Base-by-base conservation (phyloP, 1,140 invertebrate species). In the Sipha flava region DNA sequence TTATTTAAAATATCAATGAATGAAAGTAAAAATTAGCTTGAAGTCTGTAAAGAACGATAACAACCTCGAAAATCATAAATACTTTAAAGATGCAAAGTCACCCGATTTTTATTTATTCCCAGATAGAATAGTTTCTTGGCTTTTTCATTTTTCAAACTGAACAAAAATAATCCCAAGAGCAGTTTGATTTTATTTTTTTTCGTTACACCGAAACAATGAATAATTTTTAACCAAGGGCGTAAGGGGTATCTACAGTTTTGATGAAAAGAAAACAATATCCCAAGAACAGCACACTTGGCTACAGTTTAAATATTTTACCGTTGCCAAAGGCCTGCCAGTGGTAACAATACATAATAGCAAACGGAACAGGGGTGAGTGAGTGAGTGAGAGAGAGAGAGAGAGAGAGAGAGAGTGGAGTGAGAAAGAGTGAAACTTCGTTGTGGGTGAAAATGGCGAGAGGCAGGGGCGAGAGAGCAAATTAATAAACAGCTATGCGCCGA, bases 231-330 rank as follows among this genome's bases (percentile, higher is more conserved):
- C 68, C 29, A 52, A 73, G 18, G 34, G 26, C 21, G 7, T 45
- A 57, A 29, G 21, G 7, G 10, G 34, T 75, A 75, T 52, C 70
- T 73, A 73, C 52, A 57, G 72, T 37, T 57, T 52, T 54, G 70
- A 73, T 73, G 70, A 57, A 57, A 75, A 75, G 72, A 75, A 75
- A 75, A 75, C 72, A 75, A 75, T 54, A 75, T 54, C 4, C 72
- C 49, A 26, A 52, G 26, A 73, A 54, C 72, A 73, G 49, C 72
- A 75, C 31, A 75, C 45, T 52, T 26, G 49, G 52, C n/a, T n/a
- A 49, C 49, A 75, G n/a, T 34, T 77, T 77, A 77, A 77, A 77
- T 77, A 77, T 77, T 77, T 77, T 59, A 77, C 52, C 73, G 52
- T 77, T 21, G 73, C 73, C 73, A 77, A 40, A 40, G 73, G 52